Conservation (phyloP, 1,140 invertebrate genomes). For the Pachypsylla venusta region DNA sequence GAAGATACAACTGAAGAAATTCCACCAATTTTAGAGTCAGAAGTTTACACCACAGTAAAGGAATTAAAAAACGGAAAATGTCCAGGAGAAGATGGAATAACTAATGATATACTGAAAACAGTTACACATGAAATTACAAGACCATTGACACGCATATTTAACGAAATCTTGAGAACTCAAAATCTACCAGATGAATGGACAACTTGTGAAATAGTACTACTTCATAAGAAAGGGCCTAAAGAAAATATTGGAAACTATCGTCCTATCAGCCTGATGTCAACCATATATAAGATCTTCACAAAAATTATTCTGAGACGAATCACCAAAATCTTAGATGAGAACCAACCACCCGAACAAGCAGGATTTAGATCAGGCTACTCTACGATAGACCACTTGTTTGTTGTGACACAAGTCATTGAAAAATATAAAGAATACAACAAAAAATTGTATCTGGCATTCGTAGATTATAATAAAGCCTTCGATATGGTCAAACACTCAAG, state of each 20-base stretch:
- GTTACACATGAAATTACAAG: background rate
- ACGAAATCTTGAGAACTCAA: slow-evolving; percentile 19
- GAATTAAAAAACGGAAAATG: slow-evolving; percentile 4
- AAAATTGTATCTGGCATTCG: slow-evolving; percentile 4
- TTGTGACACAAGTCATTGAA: slow-evolving; percentile 12
- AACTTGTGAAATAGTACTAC: slow-evolving; percentile 24
- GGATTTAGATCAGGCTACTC: slow-evolving; percentile 26
- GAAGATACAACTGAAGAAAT: background rate
- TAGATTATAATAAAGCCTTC: slow-evolving; percentile 14
- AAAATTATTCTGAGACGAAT: slow-evolving; percentile 22
- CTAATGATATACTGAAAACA: slow-evolving; percentile 1
- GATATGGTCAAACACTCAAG: background rate
- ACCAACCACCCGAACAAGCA: slow-evolving; percentile 27
- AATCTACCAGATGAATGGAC: slow-evolving; percentile 22
- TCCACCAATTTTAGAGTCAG: background rate
- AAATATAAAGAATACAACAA: slow-evolving; percentile 15
- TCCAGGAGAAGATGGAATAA: slow-evolving; percentile 11
- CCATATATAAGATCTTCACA: slow-evolving; percentile 24
- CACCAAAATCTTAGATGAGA: slow-evolving; percentile 22
- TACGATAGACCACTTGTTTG: slow-evolving; percentile 16
- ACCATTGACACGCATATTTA: background rate
- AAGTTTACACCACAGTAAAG: background rate
- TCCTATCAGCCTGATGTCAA: slow-evolving; percentile 26
- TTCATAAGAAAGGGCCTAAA: slow-evolving; percentile 27
- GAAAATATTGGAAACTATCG: slow-evolving; percentile 25